A percentile compares a stretch with the other conserved stretches of the same genome.
Conservation (phyloP, 2,888 invertebrate genomes). For the Cancer borealis region DNA sequence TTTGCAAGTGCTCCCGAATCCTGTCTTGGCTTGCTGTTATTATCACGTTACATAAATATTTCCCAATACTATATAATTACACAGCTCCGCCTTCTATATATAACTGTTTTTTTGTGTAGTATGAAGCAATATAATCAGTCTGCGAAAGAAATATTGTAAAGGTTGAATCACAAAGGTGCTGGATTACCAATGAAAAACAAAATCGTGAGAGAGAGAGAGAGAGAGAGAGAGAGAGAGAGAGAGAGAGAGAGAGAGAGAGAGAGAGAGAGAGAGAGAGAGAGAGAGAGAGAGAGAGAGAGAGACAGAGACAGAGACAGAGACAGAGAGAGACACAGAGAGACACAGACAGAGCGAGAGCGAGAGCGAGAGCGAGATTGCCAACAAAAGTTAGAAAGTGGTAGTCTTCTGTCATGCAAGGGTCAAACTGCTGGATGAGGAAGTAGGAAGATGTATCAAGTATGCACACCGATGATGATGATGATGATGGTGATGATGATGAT, state of each 20-base stretch:
- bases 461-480: neutral
- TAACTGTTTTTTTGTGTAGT: neutral
- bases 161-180: neutral
- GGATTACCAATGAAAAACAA: too few relatives aligned
- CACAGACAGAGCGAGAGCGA: too few relatives aligned
- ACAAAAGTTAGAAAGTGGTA: neutral
- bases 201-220: neutral
- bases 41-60: neutral
- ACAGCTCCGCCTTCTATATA: neutral
- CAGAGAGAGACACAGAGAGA: neutral
- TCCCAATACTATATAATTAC: neutral
- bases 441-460: neutral
- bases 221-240: conserved; percentile 1
- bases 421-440: neutral
- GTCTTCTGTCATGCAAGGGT: neutral
- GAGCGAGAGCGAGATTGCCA: neutral
- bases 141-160: neutral
- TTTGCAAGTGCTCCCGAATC: neutral
- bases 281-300: too few relatives aligned
- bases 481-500: neutral
- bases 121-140: neutral
- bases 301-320: too few relatives aligned
- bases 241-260: conserved; percentile 1
- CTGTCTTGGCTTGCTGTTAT: neutral
- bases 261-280: neutral